Evolutionary conservation across 1,140 invertebrate genomes (phyloP), one percentile per base, ranked within the genome.

Genomic region (Drosophila grimshawi): DNA sequence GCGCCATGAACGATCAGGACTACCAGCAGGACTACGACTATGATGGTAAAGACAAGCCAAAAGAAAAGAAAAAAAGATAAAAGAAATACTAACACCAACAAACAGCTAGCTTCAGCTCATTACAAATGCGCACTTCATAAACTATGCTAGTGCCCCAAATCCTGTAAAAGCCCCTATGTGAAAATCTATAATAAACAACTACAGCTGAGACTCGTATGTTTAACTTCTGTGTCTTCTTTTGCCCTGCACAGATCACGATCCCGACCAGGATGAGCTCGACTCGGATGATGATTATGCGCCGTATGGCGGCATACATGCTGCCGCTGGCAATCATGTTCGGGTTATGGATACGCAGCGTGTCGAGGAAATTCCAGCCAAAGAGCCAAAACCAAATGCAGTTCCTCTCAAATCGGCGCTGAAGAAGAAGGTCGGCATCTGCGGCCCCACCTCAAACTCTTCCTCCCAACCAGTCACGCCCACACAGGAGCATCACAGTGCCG

Each of bases 361-460:
- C 39, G 97, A 98, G 92, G 96, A 98, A 93, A 97, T 98, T 66
- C 97, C 96, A 62, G 97, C 97, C 61, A 97, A 97, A 93, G 97
- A 97, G 93, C 96, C 96, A 11, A 95, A 96, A 86, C 96, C 97
- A 91, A 96, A 97, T 93, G 97, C 97, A 64, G 95, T 97, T 93
- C 97, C 97, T 64, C 94, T 97, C 51, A 98, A 98, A 91, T 97
- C 97, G 29, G 97, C 97, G n/a, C 94, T 98, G 45, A 98, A 98
- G 93, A 98, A 98, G 91, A 95, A 96, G 81, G 94, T 94, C 89
- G 93, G 93, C 33, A 53, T 78, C 27, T 35, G 94, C 88, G 93
- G 92, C 94, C 81, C 7, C 29, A 65, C 46, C 48, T 66, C 80
- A 95, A 93, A 55, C 33, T 91, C 90, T 8, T 81, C 80, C 35